A percentile compares a stretch with the other conserved stretches of the same genome.
These are phyloP conservation scores for Callorhinus ursinus DNA, from an alignment of 2,113 vertebrate species.

Conservation along the genomic window DNA sequence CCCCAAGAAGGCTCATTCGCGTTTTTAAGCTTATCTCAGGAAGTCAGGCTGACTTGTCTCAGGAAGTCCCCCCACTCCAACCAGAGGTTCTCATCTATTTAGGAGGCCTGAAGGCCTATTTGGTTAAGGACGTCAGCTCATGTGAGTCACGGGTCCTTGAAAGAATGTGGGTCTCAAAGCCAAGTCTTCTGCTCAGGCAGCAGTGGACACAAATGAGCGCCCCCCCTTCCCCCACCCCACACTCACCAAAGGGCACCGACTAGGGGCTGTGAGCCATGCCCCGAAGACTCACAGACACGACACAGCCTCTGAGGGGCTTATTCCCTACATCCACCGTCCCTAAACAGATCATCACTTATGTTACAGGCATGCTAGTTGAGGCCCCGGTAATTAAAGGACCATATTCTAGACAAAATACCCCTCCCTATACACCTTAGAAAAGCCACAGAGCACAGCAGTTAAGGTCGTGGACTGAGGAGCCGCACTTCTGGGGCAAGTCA, in stretches of 20 bases:
- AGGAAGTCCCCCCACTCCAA: not conserved
- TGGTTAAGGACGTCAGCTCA: not conserved
- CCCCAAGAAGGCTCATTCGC: not conserved
- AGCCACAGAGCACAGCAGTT: not conserved
- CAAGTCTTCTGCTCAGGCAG: not conserved
- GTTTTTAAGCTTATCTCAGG: not conserved
- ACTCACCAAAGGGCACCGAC: not conserved
- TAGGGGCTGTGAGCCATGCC: fast-evolving
- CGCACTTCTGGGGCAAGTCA: not conserved
- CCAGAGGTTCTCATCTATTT: not conserved
- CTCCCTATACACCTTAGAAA: not conserved
- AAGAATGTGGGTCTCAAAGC: not conserved
- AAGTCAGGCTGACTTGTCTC: not conserved
- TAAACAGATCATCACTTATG: not conserved
- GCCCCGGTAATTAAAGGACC: not conserved
- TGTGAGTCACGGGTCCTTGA: not conserved
- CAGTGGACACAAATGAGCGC: not conserved
- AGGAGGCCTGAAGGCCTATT: not conserved
- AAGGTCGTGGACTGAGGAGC: not conserved
- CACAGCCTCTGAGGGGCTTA: not conserved
- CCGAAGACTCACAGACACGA: not conserved
- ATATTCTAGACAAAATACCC: not conserved
- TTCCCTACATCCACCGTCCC: not conserved
- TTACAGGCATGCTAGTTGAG: not conserved
- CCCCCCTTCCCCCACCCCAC: fast-evolving